Conservation (phyloP, 2,888 invertebrate genomes). For the Drosophila phalerata region DNA sequence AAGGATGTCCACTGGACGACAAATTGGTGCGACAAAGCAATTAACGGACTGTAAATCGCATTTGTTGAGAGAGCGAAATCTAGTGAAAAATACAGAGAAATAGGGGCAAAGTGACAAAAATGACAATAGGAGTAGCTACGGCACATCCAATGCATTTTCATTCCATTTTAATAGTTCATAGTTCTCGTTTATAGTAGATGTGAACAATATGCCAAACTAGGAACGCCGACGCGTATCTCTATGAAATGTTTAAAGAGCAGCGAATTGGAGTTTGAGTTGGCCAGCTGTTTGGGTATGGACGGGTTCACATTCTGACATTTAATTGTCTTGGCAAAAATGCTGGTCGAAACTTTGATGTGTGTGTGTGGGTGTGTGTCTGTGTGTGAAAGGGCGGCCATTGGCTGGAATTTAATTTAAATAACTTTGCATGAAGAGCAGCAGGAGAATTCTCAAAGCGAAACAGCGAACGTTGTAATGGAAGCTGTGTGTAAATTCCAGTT, state of each 20-base stretch:
- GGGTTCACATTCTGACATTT: constrained; percentile 64
- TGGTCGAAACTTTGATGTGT: constrained; percentile 52
- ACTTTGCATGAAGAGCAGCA: constrained; percentile 53
- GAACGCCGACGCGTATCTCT: constrained; percentile 9
- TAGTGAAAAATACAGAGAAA: constrained; percentile 27
- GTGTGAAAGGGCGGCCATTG: constrained; percentile 29
- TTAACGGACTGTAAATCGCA: constrained; percentile 62
- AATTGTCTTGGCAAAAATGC: constrained; percentile 66
- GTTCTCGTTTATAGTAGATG: constrained; percentile 32
- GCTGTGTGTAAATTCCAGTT: constrained; percentile 46
- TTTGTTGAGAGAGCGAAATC: constrained; percentile 39
- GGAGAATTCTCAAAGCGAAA: constrained; percentile 27
- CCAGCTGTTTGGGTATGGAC: background rate
- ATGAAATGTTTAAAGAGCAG: constrained; percentile 17
- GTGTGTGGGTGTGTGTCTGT: constrained; percentile 27
- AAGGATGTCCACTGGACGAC: constrained; percentile 41
- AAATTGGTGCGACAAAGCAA: constrained; percentile 71
- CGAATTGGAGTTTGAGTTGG: constrained; percentile 5
- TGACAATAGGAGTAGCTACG: constrained; percentile 14
- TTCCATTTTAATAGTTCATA: constrained; percentile 33
- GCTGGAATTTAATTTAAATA: constrained; percentile 78
- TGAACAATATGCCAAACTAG: constrained; percentile 48
- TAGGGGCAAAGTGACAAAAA: constrained; percentile 16
- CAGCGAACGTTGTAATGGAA: constrained; percentile 27
- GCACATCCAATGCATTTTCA: constrained; percentile 32